Conservation (phyloP, 2,797 vertebrate species). For the Falco columbarius region DNA sequence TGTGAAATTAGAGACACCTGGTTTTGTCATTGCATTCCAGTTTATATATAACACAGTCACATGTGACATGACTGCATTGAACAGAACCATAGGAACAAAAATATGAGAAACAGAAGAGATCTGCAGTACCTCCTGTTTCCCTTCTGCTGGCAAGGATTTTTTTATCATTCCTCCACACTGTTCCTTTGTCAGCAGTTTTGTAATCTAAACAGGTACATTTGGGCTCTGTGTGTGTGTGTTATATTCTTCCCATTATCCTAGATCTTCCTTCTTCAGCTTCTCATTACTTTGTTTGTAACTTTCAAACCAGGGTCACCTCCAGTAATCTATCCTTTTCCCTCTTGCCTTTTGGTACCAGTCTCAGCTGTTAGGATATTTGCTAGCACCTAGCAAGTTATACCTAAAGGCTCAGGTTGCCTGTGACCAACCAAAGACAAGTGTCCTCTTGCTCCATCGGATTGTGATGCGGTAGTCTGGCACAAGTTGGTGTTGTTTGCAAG, state of each 20-base stretch:
- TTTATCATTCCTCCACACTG: background rate
- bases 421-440: background rate
- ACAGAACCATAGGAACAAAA: background rate
- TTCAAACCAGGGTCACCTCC: background rate
- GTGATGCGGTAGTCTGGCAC: background rate
- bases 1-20: background rate
- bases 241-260: background rate
- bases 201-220: background rate
- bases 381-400: background rate
- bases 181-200: background rate
- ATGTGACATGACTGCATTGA: background rate
- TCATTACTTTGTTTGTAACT: background rate
- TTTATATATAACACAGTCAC: background rate
- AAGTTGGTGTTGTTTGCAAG: background rate
- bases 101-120: background rate
- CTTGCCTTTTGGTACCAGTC: background rate
- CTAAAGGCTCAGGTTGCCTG: background rate
- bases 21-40: background rate
- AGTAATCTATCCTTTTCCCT: background rate
- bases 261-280: background rate
- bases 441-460: background rate
- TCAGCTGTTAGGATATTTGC: accelerated
- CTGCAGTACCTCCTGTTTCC: background rate
- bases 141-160: background rate
- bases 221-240: too few species aligned